Evolutionary conservation across 2,113 vertebrate species (phyloP).

Genomic region (Aplodontia rufa): DNA sequence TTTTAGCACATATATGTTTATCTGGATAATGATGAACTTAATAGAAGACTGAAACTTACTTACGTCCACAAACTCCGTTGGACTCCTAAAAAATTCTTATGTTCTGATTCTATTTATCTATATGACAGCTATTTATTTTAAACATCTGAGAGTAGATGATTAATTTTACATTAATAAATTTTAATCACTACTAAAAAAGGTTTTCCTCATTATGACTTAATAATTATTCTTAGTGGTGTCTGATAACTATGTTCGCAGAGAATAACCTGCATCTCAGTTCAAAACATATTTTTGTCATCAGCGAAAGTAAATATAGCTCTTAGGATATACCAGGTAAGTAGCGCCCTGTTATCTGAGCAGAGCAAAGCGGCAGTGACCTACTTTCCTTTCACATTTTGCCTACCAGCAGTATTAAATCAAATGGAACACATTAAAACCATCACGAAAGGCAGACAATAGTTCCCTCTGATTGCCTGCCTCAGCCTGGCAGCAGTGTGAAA

Average conservation of each 20-base stretch:
- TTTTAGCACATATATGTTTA: neutral
- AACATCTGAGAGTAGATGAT: neutral
- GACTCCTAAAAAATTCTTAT: neutral
- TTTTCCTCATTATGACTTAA: slow-evolving; percentile 18
- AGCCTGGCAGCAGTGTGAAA: slow-evolving; percentile 84
- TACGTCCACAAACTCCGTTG: neutral
- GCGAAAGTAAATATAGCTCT: slow-evolving; percentile 76
- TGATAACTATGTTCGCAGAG: slow-evolving; percentile 2
- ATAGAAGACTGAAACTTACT: neutral
- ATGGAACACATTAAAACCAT: slow-evolving; percentile 88
- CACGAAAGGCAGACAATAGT: slow-evolving; percentile 87
- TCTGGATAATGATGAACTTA: neutral
- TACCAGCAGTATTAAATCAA: slow-evolving; percentile 87
- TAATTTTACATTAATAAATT: neutral
- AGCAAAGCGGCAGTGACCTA: slow-evolving; percentile 71
- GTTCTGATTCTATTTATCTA: neutral
- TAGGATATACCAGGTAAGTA: slow-evolving; percentile 73
- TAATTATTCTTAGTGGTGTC: neutral
- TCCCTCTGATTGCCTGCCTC: slow-evolving; percentile 87
- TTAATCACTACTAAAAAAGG: slow-evolving; percentile 10
- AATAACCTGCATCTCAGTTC: neutral
- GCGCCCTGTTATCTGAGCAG: slow-evolving; percentile 73
- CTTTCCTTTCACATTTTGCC: slow-evolving; percentile 84
- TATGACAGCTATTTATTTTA: neutral
- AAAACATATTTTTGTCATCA: slow-evolving; percentile 65